Evolutionary conservation across 2,888 invertebrate genomes (phyloP).

Genomic region (Chalcosyrphus nemorum): DNA sequence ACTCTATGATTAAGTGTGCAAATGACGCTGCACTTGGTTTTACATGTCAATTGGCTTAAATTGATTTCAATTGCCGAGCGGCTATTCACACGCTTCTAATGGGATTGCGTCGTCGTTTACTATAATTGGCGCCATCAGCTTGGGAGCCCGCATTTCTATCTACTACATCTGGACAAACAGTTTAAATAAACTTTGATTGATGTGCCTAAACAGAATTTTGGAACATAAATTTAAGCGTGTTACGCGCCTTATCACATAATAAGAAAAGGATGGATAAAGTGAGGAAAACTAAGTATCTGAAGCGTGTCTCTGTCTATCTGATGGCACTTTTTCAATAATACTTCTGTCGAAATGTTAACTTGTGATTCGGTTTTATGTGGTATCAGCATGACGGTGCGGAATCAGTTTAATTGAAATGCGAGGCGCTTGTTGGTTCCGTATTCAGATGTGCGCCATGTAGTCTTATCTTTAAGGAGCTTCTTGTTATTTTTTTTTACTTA

Average conservation of each 20-base stretch:
- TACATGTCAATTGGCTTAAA: constrained; percentile 37
- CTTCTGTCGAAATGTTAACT: neutral
- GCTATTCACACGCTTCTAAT: neutral
- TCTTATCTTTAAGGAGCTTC: neutral
- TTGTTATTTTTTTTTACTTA: neutral
- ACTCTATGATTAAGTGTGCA: constrained; percentile 17
- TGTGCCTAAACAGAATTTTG: constrained; percentile 2
- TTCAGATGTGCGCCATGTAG: neutral
- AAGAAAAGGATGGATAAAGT: neutral
- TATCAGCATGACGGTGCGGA: constrained; percentile 1
- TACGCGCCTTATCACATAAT: neutral
- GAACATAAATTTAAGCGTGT: constrained; percentile 10
- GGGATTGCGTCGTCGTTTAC: constrained; percentile 36
- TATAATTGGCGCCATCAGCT: constrained; percentile 38
- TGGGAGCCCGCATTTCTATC: constrained; percentile 7
- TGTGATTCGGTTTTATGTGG: neutral
- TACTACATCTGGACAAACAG: constrained; percentile 30
- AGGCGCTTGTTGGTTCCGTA: neutral
- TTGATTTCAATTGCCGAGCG: constrained; percentile 53
- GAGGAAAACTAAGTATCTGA: too few species aligned
- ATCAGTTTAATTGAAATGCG: neutral
- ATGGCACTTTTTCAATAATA: neutral
- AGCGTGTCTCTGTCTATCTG: neutral
- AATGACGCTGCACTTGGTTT: constrained; percentile 19
- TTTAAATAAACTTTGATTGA: constrained; percentile 40